Percentiles rank a stretch among this genome's conserved stretches.
Evolutionary conservation across 2,888 invertebrate genomes (phyloP).

Genomic region (Rotaria magnacalcarata): DNA sequence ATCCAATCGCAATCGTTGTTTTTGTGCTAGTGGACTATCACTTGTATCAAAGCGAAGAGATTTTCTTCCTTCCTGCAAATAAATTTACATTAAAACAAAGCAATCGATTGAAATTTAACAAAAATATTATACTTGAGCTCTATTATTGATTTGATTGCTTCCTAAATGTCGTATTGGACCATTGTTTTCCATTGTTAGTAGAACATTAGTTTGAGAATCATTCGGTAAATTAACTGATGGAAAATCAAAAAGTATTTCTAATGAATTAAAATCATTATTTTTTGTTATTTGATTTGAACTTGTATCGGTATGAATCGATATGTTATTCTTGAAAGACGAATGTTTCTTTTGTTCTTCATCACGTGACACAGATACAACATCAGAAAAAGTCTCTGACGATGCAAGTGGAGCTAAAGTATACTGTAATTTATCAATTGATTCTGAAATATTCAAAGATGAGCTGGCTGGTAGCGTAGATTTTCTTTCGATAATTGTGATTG

Average conservation of each 20-base stretch:
- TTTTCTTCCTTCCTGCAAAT: not conserved
- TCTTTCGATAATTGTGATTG: not conserved
- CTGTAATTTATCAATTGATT: slow-evolving; percentile 39
- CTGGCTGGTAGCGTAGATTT: not conserved
- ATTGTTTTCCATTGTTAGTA: not conserved
- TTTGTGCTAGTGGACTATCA: not conserved
- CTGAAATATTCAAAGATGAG: not conserved
- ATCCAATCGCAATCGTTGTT: not conserved
- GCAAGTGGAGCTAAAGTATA: slow-evolving; percentile 57
- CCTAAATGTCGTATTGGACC: not conserved
- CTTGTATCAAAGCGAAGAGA: not conserved
- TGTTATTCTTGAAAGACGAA: not conserved
- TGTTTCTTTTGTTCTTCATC: not conserved
- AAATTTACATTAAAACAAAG: not conserved
- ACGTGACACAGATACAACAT: slow-evolving; percentile 46
- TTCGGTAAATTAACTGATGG: not conserved
- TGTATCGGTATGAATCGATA: not conserved
- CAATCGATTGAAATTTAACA: not conserved
- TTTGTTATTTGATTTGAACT: not conserved
- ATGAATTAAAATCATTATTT: slow-evolving; percentile 9
- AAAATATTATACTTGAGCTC: not conserved
- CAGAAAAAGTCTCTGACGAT: slow-evolving; percentile 57
- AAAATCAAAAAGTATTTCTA: slow-evolving; percentile 18
- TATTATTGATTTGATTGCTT: not conserved
- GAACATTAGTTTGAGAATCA: not conserved